Base-by-base conservation (phyloP, 2,797 vertebrate genomes). In the Eulemur albifrons region DNA sequence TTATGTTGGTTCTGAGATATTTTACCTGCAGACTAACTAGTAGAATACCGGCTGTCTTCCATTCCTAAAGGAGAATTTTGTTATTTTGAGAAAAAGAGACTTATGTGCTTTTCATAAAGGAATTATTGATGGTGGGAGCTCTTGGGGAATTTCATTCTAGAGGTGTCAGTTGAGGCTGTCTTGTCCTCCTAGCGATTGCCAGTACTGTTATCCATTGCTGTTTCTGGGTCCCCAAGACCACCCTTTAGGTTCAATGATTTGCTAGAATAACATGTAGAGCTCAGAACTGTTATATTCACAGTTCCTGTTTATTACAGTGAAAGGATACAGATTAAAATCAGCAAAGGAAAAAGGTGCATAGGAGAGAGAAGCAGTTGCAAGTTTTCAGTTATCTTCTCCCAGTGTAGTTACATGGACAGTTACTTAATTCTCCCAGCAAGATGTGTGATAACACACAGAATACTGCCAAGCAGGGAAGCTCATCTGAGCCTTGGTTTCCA, bases 331-430 rank as follows among this genome's bases (percentile, higher is more conserved):
- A 10, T 9, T n/a, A 63, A 65, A 65, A n/a, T 57, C 69, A 32
- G 63, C 23, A 50, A 20, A 54, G 18, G 32, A 3, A n/a, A 17
- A 17, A 18, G 30, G 38, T 52, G 45, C 57, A 2, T 61, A 27
- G 32, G 14, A 61, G n/a, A 69, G 11, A 61, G 30, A 30, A 30
- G 21, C 54, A 63, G 1, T 38, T 1, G 8, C 11, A 8, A 63
- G 43, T 20, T 50, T 67, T 43, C 17, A 4, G 6, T 35, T 25
- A 30, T 54, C 70, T 27, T 76, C 27, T 76, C 27, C 9, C 2
- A 5, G 2, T 5, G n/a, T 5, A 50, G 50, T 59, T 20, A 27
- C 3, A 1, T 0, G 18, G 25, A 27, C 5, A 6, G 54, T 40
- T 2, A 0, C 17, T 45, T 25, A 32, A 9, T 21, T 73, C 23